A percentile compares a stretch with the other conserved stretches of the same genome.
phyloP scores from a whole-genome alignment of 2,888 invertebrate genomes.

The Arge pagana region DNA sequence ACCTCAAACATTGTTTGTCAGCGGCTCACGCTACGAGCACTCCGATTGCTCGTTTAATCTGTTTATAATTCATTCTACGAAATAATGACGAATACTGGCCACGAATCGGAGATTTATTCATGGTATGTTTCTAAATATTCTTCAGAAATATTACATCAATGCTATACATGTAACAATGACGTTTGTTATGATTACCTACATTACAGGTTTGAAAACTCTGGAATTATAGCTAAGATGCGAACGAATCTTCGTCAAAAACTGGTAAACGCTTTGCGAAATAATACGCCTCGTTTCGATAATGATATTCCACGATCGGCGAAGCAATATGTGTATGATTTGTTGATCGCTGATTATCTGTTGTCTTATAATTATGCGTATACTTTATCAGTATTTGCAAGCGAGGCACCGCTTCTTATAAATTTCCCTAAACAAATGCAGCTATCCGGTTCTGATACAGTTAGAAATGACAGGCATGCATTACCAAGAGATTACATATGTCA shows the following conservation, averaged over 20 bases:
- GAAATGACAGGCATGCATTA: slow-evolving; percentile 39
- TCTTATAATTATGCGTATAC: slow-evolving; percentile 53
- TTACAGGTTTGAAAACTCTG: slow-evolving; percentile 53
- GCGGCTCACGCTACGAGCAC: too few relatives aligned
- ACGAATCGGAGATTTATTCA: slow-evolving; percentile 48
- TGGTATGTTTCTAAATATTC: slow-evolving; percentile 38
- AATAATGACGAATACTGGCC: slow-evolving; percentile 52
- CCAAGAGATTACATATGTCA: slow-evolving; percentile 50
- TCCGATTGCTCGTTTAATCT: too few relatives aligned
- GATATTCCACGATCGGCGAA: slow-evolving; percentile 46
- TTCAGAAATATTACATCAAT: neutral
- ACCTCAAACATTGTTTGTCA: too few relatives aligned
- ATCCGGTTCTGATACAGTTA: slow-evolving; percentile 13
- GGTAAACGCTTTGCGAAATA: slow-evolving; percentile 50
- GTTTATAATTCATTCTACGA: too few relatives aligned
- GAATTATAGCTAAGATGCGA: slow-evolving; percentile 53
- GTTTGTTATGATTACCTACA: neutral
- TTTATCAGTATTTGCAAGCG: slow-evolving; percentile 54
- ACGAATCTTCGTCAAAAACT: slow-evolving; percentile 53
- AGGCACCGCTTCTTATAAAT: slow-evolving; percentile 51
- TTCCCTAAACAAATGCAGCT: slow-evolving; percentile 41
- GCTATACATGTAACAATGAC: slow-evolving; percentile 1
- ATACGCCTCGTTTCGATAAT: slow-evolving; percentile 40
- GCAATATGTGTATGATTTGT: slow-evolving; percentile 53
- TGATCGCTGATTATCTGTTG: slow-evolving; percentile 54